Evolutionary conservation across 2,888 invertebrate species (phyloP), one percentile per base, ranked within the genome.

Genomic region (Deilephila elpenor): DNA sequence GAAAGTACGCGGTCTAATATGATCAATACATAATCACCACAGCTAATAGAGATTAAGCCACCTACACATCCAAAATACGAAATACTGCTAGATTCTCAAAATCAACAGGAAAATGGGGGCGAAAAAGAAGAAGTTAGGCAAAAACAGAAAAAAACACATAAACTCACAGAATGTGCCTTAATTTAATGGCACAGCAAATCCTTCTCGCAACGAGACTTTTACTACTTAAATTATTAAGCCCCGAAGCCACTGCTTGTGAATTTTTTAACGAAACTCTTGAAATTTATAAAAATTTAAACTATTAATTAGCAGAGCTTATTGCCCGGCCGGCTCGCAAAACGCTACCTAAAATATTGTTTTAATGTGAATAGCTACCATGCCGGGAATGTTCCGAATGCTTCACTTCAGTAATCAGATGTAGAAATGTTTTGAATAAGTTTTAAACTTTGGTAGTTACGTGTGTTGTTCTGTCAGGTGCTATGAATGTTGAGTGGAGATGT

Each of bases 251-350:
- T 17, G 56, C 56, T 37, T 67, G 19, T 37, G 37, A 37, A 44
- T 20, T 67, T 67, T 67, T 67, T 67, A 34, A 67, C 17, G 44
- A 25, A 67, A 11, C 25, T 67, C 20, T 44, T 44, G 44, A 67
- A 62, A 64, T 11, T 17, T 44, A 11, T 3, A 37, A 44, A 67
- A 44, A 67, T 44, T 67, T 67, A n/a, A 67, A 67, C 14, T 44
- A 67, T 67, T 67, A 67, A 67, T 67, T 67, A 67, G 64, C 64
- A 20, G 44, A 14, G 8, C 20, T 67, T n/a, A 67, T 67, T 44
- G 44, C 44, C 20, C 17, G 64, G 44, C n/a, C 7, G 61, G 62
- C 32, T 62, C 62, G 62, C 20, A 56, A 56, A 56, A 25, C 20
- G 37, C 44, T 14, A 44, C 44, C 20, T 25, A 67, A 37, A 67